phyloP scores from a whole-genome alignment of 2,113 vertebrate species.

The Rostratula benghalensis region DNA sequence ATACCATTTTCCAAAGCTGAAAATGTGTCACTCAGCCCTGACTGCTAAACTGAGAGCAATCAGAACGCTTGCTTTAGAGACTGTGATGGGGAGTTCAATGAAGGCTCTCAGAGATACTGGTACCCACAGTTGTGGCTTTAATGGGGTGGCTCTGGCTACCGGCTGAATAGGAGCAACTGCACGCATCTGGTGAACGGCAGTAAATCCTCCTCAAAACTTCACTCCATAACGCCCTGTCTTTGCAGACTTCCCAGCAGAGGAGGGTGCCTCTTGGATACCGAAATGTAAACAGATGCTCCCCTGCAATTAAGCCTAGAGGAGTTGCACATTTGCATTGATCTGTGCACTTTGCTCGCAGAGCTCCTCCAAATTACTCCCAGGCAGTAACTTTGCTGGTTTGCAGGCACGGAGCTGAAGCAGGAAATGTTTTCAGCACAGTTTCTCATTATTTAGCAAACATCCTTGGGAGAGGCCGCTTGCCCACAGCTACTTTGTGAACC shows the following conservation, averaged over 20 bases:
- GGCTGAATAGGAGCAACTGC: not conserved
- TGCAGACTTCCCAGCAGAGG: not conserved
- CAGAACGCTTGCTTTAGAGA: not conserved
- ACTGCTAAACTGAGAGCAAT: not conserved
- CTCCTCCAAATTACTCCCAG: not conserved
- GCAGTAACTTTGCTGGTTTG: not conserved
- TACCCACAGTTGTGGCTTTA: not conserved
- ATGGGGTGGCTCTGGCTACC: not conserved
- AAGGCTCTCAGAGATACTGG: not conserved
- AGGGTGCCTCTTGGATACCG: not conserved
- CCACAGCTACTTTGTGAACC: not conserved
- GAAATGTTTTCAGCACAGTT: not conserved
- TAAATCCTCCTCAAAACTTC: not conserved
- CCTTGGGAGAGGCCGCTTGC: not conserved
- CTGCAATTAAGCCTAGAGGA: not conserved
- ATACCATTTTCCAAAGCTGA: not conserved
- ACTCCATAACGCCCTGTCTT: accelerated
- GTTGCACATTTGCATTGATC: not conserved
- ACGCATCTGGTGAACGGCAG: not conserved
- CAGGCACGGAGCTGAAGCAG: not conserved
- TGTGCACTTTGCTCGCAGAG: not conserved
- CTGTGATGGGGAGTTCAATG: not conserved
- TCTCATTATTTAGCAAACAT: not conserved
- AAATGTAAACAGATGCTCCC: not conserved
- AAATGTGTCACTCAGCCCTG: not conserved